A percentile compares a stretch with the other conserved stretches of the same genome.
Evolutionary conservation across 2,888 invertebrate genomes (phyloP).

Genomic region (Acanthopleura granulata): DNA sequence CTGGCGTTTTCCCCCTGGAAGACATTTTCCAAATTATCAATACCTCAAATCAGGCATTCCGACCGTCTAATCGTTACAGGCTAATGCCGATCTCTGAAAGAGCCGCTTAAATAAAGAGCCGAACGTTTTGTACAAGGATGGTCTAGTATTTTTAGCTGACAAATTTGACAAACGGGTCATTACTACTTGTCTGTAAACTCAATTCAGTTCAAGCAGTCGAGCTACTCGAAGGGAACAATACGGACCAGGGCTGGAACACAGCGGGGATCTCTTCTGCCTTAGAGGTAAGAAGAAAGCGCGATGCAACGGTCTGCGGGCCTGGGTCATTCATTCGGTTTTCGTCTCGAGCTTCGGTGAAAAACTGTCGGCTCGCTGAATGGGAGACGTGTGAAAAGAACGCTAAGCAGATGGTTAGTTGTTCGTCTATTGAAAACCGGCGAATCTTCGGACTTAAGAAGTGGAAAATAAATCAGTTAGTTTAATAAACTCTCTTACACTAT

Average conservation of each 20-base stretch:
- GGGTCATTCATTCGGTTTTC: not conserved
- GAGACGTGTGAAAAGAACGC: slow-evolving; percentile 9
- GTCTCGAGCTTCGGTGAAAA: not conserved
- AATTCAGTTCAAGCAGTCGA: not conserved
- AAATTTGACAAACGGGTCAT: slow-evolving; percentile 19
- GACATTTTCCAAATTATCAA: not conserved
- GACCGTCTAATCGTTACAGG: slow-evolving; percentile 1
- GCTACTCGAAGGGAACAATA: not conserved
- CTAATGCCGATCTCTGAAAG: not conserved
- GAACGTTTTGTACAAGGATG: slow-evolving; percentile 8
- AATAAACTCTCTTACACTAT: slow-evolving; percentile 17
- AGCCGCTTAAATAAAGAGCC: not conserved
- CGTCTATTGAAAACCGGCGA: slow-evolving; percentile 1
- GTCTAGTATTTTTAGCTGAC: slow-evolving; percentile 17
- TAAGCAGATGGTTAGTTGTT: slow-evolving; percentile 18
- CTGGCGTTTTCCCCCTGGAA: not conserved
- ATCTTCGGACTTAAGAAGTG: not conserved
- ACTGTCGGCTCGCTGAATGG: not conserved
- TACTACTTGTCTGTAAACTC: slow-evolving; percentile 5
- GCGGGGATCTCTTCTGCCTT: not conserved
- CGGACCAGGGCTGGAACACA: not conserved
- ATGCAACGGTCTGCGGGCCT: not conserved
- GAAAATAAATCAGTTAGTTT: slow-evolving; percentile 9
- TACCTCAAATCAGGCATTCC: not conserved
- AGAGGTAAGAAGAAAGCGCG: slow-evolving; percentile 1